Percentiles rank a stretch among this genome's conserved stretches.
phyloP scores from a whole-genome alignment of 2,797 vertebrate species.

The Sebastes steindachneri region DNA sequence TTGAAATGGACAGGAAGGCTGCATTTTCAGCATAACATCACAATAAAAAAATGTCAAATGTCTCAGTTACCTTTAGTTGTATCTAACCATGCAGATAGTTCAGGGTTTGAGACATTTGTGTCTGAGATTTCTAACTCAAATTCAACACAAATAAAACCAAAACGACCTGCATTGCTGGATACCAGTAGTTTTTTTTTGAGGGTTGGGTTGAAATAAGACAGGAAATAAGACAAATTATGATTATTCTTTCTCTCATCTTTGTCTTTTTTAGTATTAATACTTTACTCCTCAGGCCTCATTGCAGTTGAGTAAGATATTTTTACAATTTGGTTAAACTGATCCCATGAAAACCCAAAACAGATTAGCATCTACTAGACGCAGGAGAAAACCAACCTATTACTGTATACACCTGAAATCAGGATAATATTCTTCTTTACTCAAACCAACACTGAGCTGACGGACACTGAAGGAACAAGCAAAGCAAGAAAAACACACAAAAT shows the following conservation, averaged over 20 bases:
- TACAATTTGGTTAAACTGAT: not conserved
- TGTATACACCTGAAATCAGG: not conserved
- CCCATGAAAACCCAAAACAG: not conserved
- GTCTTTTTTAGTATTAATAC: not conserved
- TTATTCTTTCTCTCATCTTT: not conserved
- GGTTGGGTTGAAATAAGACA: not conserved
- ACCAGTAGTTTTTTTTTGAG: too few relatives aligned
- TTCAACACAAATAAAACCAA: not conserved
- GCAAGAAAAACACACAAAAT: not conserved
- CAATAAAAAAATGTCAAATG: not conserved
- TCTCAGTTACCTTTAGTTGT: too few relatives aligned
- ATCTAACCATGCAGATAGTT: too few relatives aligned
- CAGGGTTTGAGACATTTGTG: too few relatives aligned
- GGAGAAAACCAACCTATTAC: not conserved
- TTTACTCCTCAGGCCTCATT: not conserved
- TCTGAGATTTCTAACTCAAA: not conserved
- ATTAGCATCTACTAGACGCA: too few relatives aligned
- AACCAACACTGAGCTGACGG: not conserved
- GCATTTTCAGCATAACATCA: not conserved
- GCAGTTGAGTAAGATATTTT: too few relatives aligned
- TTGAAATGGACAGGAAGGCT: not conserved
- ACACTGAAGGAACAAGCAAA: not conserved
- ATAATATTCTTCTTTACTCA: not conserved
- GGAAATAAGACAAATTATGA: not conserved
- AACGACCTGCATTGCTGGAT: not conserved